Conservation (phyloP, 2,113 vertebrate genomes). For the Dermatemys mawii region DNA sequence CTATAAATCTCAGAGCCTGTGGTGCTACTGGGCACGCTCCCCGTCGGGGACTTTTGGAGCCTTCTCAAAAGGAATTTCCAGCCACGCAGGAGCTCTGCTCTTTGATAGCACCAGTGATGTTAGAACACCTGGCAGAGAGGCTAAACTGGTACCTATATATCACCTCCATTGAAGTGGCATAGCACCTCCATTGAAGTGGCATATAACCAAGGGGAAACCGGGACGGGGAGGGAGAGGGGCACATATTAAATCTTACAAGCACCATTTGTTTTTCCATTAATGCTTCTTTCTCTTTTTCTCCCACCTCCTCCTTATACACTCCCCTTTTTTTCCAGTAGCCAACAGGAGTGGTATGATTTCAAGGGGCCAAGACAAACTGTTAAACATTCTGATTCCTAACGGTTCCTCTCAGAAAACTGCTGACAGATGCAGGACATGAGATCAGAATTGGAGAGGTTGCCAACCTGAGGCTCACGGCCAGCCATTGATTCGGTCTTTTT, state of each 20-base stretch:
- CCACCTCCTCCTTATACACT: background rate
- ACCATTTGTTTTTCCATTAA: constrained; percentile 46
- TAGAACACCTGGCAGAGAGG: background rate
- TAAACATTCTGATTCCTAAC: constrained; percentile 72
- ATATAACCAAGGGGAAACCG: constrained; percentile 5
- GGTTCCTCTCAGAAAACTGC: constrained; percentile 72
- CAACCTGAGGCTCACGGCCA: constrained; percentile 62
- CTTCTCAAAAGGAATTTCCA: background rate
- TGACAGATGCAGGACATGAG: constrained; percentile 78
- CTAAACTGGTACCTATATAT: constrained; percentile 49
- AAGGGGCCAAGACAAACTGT: constrained; percentile 79
- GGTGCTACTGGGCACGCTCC: constrained; percentile 35
- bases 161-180: constrained; percentile 50
- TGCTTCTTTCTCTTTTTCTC: constrained; percentile 4
- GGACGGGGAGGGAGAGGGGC: background rate
- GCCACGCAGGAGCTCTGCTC: background rate
- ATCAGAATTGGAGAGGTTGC: constrained; percentile 67
- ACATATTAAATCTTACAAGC: constrained; percentile 40
- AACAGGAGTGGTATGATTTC: constrained; percentile 63
- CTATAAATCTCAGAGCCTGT: constrained; percentile 43
- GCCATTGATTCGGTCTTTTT: constrained; percentile 61
- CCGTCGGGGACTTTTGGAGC: background rate
- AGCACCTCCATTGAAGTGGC: constrained; percentile 53
- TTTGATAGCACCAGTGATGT: background rate
- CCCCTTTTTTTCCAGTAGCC: constrained; percentile 67